Conservation (phyloP, 2,888 invertebrate genomes). For the Cantharis flavilabris region DNA sequence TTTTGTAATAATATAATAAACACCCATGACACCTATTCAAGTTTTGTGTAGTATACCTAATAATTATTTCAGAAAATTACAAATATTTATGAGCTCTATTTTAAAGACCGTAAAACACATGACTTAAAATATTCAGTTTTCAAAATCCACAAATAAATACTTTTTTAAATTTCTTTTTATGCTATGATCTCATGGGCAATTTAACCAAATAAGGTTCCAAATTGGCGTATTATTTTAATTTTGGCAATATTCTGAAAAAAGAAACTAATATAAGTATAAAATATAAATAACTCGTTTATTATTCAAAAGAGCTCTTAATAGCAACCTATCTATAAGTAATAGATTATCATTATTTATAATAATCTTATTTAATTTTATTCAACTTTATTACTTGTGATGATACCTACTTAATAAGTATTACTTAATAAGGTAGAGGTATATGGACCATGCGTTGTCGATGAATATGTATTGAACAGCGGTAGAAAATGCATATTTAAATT, state of each 20-base stretch:
- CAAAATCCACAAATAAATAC: too few species aligned
- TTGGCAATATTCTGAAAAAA: background rate
- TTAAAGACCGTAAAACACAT: too few species aligned
- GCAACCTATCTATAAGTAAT: background rate
- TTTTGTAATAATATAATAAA: too few species aligned
- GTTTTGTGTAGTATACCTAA: too few species aligned
- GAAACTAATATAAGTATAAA: background rate
- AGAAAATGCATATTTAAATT: constrained; percentile 14
- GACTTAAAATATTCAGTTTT: too few species aligned
- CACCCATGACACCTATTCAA: too few species aligned
- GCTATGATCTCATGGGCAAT: too few species aligned
- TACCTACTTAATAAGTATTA: background rate
- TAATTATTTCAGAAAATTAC: too few species aligned
- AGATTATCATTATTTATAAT: background rate
- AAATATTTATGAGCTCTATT: too few species aligned
- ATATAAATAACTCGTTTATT: background rate
- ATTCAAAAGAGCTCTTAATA: background rate
- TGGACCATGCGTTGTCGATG: background rate
- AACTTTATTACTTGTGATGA: background rate
- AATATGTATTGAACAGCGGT: background rate
- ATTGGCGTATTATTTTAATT: background rate
- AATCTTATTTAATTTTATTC: background rate
- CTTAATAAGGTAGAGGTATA: background rate
- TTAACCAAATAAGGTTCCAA: background rate
- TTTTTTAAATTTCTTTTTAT: too few species aligned